phyloP scores from a whole-genome alignment of 2,888 invertebrate species.

The Embidobia sp. region DNA sequence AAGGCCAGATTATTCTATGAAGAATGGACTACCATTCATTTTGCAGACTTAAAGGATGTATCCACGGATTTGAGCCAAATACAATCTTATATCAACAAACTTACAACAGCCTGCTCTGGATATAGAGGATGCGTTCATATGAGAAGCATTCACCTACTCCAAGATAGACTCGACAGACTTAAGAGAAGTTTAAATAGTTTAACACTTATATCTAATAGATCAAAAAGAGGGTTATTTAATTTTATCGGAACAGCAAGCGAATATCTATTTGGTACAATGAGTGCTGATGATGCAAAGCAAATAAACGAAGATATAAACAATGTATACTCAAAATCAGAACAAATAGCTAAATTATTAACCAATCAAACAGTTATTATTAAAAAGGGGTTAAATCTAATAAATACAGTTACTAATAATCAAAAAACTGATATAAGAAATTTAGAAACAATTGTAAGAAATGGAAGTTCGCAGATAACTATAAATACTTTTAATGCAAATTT shows the following conservation, averaged over 20 bases:
- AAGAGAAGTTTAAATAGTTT: no score
- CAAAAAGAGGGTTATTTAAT: slow-evolving; percentile 13
- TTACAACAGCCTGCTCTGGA: no score
- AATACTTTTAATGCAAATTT: slow-evolving; percentile 1
- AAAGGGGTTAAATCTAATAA: background rate
- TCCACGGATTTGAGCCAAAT: background rate
- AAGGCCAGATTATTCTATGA: background rate
- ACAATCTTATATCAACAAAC: background rate
- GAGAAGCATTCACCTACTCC: background rate
- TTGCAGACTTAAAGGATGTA: slow-evolving; percentile 5
- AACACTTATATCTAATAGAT: background rate
- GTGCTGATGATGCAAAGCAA: slow-evolving; percentile 12
- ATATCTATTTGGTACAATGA: slow-evolving; percentile 29
- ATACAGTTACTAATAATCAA: background rate
- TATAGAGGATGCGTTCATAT: background rate
- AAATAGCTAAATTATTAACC: slow-evolving; percentile 2
- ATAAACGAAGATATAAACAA: slow-evolving; percentile 20
- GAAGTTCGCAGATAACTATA: background rate
- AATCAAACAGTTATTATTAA: slow-evolving; percentile 9
- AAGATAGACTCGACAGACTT: no score
- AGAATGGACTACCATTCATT: slow-evolving; percentile 6
- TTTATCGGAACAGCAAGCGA: background rate
- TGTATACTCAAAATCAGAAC: no score
- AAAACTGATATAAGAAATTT: background rate
- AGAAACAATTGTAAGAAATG: slow-evolving; percentile 6